These are phyloP conservation scores for Tenthredo amoena DNA, from an alignment of 2,888 invertebrate species.

Conservation along the genomic window DNA sequence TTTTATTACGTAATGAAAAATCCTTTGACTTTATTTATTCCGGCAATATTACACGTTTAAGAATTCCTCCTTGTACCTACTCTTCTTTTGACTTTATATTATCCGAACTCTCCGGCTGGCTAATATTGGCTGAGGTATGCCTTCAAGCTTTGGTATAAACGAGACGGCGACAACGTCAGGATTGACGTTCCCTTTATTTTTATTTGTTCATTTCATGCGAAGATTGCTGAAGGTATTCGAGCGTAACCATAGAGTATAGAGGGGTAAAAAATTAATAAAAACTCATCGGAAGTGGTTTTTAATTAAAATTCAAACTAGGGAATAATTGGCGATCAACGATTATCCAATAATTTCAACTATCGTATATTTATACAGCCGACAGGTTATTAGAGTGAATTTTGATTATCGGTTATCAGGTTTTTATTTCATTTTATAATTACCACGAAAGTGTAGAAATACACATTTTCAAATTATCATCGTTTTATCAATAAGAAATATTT, in stretches of 20 bases:
- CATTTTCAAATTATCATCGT: not conserved
- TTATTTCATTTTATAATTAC: not conserved
- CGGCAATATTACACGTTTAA: constrained; percentile 6
- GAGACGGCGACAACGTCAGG: not conserved
- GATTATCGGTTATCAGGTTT: not conserved
- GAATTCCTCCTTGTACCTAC: not conserved
- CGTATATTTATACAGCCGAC: not conserved
- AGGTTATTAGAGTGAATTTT: not conserved
- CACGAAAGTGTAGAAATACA: not conserved
- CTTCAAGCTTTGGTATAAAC: not conserved
- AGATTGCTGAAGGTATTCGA: not conserved
- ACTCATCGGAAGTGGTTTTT: not conserved
- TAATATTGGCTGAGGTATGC: constrained; percentile 25
- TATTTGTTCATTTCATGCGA: not conserved
- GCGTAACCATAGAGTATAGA: not conserved
- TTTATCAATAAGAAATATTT: not conserved
- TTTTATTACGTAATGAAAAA: constrained; percentile 21
- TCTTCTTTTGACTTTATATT: not conserved
- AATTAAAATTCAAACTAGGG: constrained; percentile 1
- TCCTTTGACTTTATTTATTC: constrained; percentile 18
- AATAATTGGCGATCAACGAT: not conserved
- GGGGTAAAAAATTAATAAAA: not conserved
- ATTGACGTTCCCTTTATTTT: not conserved
- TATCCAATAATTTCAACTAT: not conserved
- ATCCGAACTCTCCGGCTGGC: not conserved